Base-by-base conservation (phyloP, 2,797 vertebrate genomes). In the Sebastes steindachneri region DNA sequence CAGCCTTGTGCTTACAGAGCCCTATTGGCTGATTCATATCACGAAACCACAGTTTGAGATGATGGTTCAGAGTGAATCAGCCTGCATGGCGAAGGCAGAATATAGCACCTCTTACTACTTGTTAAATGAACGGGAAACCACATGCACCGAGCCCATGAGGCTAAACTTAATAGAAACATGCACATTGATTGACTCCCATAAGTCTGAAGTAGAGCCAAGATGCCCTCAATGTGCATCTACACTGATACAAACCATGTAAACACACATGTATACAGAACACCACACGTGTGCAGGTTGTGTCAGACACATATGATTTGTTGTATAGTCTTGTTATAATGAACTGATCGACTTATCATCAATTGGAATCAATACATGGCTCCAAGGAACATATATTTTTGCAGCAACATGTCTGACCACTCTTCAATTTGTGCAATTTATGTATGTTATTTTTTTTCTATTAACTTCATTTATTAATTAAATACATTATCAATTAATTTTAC, bases 1-100 rank as follows among this genome's bases (percentile, higher is more conserved):
- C 84, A 86, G 88, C 66, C 87, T 85, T 78, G 73, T 89, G 93
- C 90, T 90, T 82, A 88, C 83, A 84, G 86, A 89, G 81, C 60
- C 78, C 90, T 87, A 89, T 86, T 92, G 90, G 90, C 84, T 92
- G 93, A 95, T 93, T 94, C 86, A 68, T 92, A 93, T 94, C 92
- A 72, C 85, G 83, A 83, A 92, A 84, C 85, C 84, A 82, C 83
- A 84, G 88, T 73, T 45, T 53, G 83, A 88, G 89, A 87, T 82
- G 86, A 88, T 82, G 88, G 84, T 87, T 89, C 76, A 69, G 71
- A 77, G 87, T 82, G 86, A 90, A 91, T 91, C 86, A 86, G 77
- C 69, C 73, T 57, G 76, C 85, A 80, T 58, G 73, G 81, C 69
- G 64, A 68, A 83, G 66, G 84, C 73, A 80, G 80, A 80, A 82